Evolutionary conservation across 2,113 vertebrate genomes (phyloP).

Genomic region (Macquaria australasica): DNA sequence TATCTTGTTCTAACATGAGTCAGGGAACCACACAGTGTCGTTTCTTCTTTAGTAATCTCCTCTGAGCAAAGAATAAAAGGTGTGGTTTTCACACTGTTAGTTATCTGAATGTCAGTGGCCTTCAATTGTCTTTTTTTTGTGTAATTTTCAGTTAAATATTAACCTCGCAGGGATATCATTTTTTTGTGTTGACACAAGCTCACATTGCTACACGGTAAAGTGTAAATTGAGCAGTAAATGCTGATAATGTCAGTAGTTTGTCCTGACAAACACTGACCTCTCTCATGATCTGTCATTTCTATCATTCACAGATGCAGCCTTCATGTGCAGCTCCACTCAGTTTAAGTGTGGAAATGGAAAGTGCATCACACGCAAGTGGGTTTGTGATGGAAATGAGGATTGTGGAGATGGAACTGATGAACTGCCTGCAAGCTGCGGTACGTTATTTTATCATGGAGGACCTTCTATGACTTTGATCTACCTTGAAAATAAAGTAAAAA

Average conservation of each 20-base stretch:
- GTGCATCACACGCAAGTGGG: constrained; percentile 87
- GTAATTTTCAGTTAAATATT: constrained; percentile 56
- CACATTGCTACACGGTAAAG: background rate
- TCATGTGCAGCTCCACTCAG: constrained; percentile 76
- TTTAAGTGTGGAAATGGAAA: constrained; percentile 85
- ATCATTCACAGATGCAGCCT: constrained; percentile 60
- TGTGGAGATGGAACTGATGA: constrained; percentile 89
- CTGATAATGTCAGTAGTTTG: constrained; percentile 19
- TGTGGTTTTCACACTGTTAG: constrained; percentile 32
- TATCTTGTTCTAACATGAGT: constrained; percentile 11
- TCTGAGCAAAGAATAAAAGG: background rate
- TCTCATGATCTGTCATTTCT: background rate
- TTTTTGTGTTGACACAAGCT: constrained; percentile 25
- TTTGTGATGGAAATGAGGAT: constrained; percentile 88
- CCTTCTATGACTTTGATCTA: background rate
- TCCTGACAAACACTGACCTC: background rate
- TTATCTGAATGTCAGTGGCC: constrained; percentile 21
- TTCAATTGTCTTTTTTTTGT: constrained; percentile 24
- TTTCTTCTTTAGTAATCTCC: constrained; percentile 12
- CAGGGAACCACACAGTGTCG: background rate
- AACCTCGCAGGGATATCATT: constrained; percentile 11
- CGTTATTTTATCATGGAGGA: constrained; percentile 49
- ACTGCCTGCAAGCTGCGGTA: constrained; percentile 82
- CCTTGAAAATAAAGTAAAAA: background rate
- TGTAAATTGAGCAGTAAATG: constrained; percentile 6